Percentiles rank a stretch among this genome's conserved stretches.
These are phyloP conservation scores for Drosophila repletoides DNA, from an alignment of 1,140 invertebrate species.

Conservation along the genomic window DNA sequence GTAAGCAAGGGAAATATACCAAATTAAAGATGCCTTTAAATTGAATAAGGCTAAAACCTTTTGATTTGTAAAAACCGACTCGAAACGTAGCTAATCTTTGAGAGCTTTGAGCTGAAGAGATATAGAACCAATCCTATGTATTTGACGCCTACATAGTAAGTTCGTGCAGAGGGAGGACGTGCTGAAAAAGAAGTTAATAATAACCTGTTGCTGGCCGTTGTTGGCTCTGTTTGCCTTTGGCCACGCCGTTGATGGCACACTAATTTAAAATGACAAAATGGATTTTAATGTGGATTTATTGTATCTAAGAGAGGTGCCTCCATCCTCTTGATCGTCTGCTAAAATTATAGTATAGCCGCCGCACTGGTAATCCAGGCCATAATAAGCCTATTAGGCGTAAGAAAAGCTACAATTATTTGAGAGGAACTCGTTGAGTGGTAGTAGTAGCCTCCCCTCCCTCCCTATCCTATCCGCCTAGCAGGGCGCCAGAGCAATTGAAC, in stretches of 20 bases:
- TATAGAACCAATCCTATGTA: no score
- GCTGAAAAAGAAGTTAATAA: conserved; percentile 2
- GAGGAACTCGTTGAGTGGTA: conserved; percentile 2
- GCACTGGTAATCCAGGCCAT: conserved; percentile 23
- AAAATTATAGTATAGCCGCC: conserved; percentile 28
- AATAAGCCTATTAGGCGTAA: conserved; percentile 54
- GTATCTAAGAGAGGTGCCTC: conserved; percentile 16
- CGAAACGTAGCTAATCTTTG: no score
- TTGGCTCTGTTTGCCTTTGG: conserved; percentile 14
- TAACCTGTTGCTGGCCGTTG: background rate
- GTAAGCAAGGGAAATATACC: no score
- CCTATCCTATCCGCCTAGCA: no score
- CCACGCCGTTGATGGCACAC: conserved; percentile 22
- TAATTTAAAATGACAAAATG: conserved; percentile 43
- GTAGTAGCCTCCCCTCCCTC: background rate
- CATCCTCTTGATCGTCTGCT: background rate
- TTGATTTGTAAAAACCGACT: no score
- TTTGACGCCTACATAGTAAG: conserved; percentile 5
- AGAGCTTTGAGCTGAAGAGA: no score
- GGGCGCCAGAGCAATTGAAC: conserved; percentile 28
- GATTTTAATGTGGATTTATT: conserved; percentile 40
- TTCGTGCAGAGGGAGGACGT: background rate
- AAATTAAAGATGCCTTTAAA: no score
- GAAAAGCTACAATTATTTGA: conserved; percentile 42
- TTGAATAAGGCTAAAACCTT: no score